Conservation (phyloP, 35 echinoderm and acorn worm species). For the Lytechinus pictus region DNA sequence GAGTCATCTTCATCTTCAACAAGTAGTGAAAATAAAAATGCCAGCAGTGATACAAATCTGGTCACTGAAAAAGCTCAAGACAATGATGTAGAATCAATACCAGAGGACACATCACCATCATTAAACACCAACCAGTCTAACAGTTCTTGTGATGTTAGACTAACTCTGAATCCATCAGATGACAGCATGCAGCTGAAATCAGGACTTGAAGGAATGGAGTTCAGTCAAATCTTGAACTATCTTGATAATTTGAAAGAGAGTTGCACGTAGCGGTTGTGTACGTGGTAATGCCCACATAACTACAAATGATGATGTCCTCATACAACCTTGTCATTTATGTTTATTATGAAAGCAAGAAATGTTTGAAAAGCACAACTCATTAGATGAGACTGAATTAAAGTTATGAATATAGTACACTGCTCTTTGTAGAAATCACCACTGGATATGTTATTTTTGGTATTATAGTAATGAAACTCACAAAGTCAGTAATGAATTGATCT, state of each 20-base stretch:
- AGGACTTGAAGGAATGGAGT: conserved; percentile 34
- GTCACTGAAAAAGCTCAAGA: not conserved
- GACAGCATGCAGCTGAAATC: conserved; percentile 32
- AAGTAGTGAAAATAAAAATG: not conserved
- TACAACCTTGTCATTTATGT: not conserved
- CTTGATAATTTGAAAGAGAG: conserved; percentile 44
- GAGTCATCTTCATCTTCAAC: not conserved
- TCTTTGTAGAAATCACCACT: not conserved
- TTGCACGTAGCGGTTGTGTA: conserved; percentile 6
- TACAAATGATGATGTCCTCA: not conserved
- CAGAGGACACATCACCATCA: not conserved
- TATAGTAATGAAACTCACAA: not conserved
- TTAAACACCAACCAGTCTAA: conserved; percentile 49
- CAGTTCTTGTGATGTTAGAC: conserved; percentile 40
- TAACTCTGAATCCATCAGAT: conserved; percentile 46
- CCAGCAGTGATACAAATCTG: not conserved
- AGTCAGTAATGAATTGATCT: too few species aligned
- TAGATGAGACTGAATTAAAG: not conserved
- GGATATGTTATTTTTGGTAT: not conserved
- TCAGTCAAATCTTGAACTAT: conserved; percentile 31
- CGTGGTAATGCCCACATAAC: not conserved
- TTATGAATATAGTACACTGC: not conserved
- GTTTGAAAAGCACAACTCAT: not conserved
- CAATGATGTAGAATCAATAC: not conserved
- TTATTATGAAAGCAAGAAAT: not conserved